These are phyloP conservation scores for Rhagologus leucostigma DNA, from an alignment of 2,113 vertebrate genomes.

Conservation along the genomic window DNA sequence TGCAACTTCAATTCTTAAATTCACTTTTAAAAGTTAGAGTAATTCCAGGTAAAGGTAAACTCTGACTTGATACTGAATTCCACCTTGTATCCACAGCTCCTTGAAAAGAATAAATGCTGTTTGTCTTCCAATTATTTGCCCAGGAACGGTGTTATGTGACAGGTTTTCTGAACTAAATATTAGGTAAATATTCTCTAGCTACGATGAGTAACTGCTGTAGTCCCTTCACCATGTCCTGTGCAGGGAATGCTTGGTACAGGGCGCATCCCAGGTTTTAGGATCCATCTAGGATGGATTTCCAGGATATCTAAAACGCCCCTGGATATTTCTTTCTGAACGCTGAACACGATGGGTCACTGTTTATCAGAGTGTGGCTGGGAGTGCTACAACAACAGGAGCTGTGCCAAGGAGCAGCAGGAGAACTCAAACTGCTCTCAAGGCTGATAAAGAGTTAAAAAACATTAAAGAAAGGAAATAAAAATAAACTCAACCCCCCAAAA, in stretches of 20 bases:
- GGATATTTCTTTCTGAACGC: neutral
- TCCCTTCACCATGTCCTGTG: rapidly evolving
- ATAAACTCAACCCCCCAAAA: neutral
- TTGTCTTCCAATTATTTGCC: neutral
- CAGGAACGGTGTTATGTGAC: neutral
- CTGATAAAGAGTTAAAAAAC: neutral
- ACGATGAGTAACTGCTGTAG: neutral
- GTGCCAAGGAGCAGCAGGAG: neutral
- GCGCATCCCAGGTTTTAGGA: neutral
- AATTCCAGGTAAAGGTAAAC: neutral
- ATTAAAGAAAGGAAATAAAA: neutral
- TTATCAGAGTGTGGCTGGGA: neutral
- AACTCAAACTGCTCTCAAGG: neutral
- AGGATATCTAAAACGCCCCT: neutral
- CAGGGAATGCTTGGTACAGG: neutral
- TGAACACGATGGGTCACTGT: neutral
- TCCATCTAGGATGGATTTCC: neutral
- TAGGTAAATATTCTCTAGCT: neutral
- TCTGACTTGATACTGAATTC: neutral
- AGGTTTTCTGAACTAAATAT: neutral
- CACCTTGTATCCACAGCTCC: neutral
- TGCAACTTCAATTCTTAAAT: neutral
- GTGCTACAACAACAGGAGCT: neutral
- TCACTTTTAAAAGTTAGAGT: neutral
- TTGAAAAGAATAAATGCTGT: neutral